Conservation (phyloP, 92 coral and sea anemone species). For the Porites lobata region DNA sequence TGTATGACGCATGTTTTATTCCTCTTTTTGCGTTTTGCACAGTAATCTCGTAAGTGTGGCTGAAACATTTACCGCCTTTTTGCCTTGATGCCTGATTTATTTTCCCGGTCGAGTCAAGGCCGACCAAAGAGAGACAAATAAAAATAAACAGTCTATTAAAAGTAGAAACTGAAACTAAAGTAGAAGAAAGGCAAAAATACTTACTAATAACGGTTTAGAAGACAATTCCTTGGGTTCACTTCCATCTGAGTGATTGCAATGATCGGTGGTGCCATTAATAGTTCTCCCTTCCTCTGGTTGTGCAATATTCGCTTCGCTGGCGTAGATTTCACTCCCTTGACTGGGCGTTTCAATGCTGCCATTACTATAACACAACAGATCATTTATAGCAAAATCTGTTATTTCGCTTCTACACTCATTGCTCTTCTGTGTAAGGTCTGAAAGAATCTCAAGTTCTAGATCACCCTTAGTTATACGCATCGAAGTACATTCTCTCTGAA, state of each 20-base stretch:
- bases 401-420: slow-evolving; percentile 11
- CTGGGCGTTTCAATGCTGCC: not conserved
- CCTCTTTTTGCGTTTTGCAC: too few relatives aligned
- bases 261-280: not conserved
- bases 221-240: not conserved
- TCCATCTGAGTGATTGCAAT: not conserved
- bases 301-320: not conserved
- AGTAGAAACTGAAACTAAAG: not conserved
- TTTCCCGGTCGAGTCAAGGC: too few relatives aligned
- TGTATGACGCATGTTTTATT: too few relatives aligned
- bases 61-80: too few relatives aligned
- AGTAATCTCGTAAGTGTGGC: too few relatives aligned
- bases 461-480: slow-evolving; percentile 66
- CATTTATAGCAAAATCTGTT: slow-evolving; percentile 2
- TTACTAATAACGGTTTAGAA: not conserved
- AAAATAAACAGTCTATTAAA: too few relatives aligned
- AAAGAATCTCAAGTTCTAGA: slow-evolving; percentile 73
- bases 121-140: too few relatives aligned
- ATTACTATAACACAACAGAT: not conserved
- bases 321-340: not conserved
- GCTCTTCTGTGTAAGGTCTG: slow-evolving; percentile 19
- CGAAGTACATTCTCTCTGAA: slow-evolving; percentile 76
- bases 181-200: not conserved
- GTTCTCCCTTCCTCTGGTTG: not conserved
- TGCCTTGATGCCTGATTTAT: too few relatives aligned